Evolutionary conservation across 1,140 invertebrate genomes (phyloP).

Genomic region (Andricus grossulariae): DNA sequence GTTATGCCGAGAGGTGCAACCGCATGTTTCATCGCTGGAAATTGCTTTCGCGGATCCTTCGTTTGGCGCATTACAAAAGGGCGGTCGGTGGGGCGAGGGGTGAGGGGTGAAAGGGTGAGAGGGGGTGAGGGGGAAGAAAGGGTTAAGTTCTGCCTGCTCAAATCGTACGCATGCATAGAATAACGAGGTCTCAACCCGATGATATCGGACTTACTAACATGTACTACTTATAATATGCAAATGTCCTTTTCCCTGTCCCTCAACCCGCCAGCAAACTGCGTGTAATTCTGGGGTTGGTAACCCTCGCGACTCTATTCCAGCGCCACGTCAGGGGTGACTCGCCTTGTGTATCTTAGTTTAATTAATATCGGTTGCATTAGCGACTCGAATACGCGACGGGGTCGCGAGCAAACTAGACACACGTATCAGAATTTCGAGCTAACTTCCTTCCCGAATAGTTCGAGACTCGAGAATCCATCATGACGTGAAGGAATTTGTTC

Average conservation of each 20-base stretch:
- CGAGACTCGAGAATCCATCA: background rate
- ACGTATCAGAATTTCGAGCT: background rate
- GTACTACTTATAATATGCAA: constrained; percentile 76
- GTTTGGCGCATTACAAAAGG: constrained; percentile 55
- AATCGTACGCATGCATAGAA: constrained; percentile 67
- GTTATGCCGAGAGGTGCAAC: constrained; percentile 15
- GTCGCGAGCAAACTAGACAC: background rate
- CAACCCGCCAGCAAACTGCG: constrained; percentile 50
- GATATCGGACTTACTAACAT: constrained; percentile 69
- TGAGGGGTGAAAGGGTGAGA: constrained; percentile 53
- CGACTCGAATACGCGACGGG: constrained; percentile 12
- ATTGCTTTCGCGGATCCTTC: constrained; percentile 59
- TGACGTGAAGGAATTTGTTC: background rate
- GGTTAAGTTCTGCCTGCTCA: constrained; percentile 62
- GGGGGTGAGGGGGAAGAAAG: constrained; percentile 43
- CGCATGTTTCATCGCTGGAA: constrained; percentile 49
- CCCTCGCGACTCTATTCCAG: constrained; percentile 52
- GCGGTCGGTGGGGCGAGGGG: constrained; percentile 41
- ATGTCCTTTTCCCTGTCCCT: constrained; percentile 57
- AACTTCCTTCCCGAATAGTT: background rate
- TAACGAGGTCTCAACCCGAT: constrained; percentile 70
- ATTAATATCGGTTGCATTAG: constrained; percentile 59
- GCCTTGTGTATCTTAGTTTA: constrained; percentile 53
- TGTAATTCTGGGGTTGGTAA: constrained; percentile 68
- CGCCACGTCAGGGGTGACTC: constrained; percentile 21